phyloP scores from a whole-genome alignment of 2,888 invertebrate species.

The Drosophila paranaensis region DNA sequence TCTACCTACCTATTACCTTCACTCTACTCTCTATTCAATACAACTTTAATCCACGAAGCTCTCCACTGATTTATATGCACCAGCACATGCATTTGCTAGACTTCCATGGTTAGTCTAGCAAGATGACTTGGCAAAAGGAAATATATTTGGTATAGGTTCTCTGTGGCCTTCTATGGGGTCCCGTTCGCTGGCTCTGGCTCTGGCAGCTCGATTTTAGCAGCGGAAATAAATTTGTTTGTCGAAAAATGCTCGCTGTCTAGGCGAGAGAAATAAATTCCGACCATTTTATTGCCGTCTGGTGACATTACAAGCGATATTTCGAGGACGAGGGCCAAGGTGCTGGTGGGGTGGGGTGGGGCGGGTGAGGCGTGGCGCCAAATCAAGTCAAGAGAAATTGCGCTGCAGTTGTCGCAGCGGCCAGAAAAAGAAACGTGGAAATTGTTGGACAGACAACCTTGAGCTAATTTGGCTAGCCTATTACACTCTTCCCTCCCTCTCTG shows the following conservation, averaged over 20 bases:
- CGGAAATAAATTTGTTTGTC: constrained; percentile 71
- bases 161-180: background rate
- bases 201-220: constrained; percentile 32
- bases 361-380: constrained; percentile 60
- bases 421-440: constrained; percentile 44
- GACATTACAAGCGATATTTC: constrained; percentile 70
- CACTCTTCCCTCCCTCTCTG: constrained; percentile 11
- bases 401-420: constrained; percentile 69
- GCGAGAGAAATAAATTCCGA: constrained; percentile 61
- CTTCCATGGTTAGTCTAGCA: background rate
- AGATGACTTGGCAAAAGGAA: constrained; percentile 18
- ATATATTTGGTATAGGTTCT: constrained; percentile 13
- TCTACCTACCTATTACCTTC: background rate
- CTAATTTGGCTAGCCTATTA: constrained; percentile 68
- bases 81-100: background rate
- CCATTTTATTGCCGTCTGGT: constrained; percentile 75
- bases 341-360: background rate
- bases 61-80: background rate
- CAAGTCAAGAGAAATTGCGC: constrained; percentile 71
- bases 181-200: constrained; percentile 2
- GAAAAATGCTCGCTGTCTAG: constrained; percentile 47
- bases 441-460: constrained; percentile 74
- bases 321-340: constrained; percentile 6
- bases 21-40: background rate
- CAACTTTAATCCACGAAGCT: too few species aligned